These are phyloP conservation scores for Zaprionus tsacasi DNA, from an alignment of 1,140 invertebrate genomes.

Conservation along the genomic window DNA sequence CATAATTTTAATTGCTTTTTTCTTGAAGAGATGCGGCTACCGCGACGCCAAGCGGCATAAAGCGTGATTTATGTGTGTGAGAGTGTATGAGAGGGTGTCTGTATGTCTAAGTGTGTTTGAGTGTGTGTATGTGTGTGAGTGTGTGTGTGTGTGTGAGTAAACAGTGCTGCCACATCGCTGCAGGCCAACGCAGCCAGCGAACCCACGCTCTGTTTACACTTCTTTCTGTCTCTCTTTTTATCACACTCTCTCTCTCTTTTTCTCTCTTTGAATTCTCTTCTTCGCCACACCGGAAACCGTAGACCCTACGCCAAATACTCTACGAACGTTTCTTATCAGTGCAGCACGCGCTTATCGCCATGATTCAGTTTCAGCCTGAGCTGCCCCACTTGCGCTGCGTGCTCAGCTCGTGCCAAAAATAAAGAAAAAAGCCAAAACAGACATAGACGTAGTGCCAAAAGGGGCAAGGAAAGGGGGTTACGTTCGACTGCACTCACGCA, in stretches of 20 bases:
- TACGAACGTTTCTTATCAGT: slow-evolving; percentile 29
- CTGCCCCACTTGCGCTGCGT: slow-evolving; percentile 21
- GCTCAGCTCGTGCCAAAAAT: slow-evolving; percentile 70
- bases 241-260: neutral
- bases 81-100: slow-evolving; percentile 5
- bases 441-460: neutral
- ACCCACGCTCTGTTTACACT: neutral
- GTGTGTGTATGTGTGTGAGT: neutral
- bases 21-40: slow-evolving; percentile 54
- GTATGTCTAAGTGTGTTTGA: too few relatives aligned
- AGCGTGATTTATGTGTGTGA: slow-evolving; percentile 43
- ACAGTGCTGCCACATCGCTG: slow-evolving; percentile 21
- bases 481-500: slow-evolving; percentile 11
- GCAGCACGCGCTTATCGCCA: slow-evolving; percentile 30
- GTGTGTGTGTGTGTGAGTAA: slow-evolving; percentile 35
- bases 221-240: neutral
- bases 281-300: neutral
- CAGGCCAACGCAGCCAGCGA: slow-evolving; percentile 4
- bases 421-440: too few relatives aligned
- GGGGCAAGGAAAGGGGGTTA: slow-evolving; percentile 3
- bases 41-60: slow-evolving; percentile 58
- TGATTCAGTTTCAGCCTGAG: slow-evolving; percentile 8
- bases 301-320: neutral
- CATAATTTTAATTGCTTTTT: slow-evolving; percentile 79
- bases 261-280: neutral